These are phyloP conservation scores for Silurus asotus DNA, from an alignment of 2,113 vertebrate species.

Conservation along the genomic window DNA sequence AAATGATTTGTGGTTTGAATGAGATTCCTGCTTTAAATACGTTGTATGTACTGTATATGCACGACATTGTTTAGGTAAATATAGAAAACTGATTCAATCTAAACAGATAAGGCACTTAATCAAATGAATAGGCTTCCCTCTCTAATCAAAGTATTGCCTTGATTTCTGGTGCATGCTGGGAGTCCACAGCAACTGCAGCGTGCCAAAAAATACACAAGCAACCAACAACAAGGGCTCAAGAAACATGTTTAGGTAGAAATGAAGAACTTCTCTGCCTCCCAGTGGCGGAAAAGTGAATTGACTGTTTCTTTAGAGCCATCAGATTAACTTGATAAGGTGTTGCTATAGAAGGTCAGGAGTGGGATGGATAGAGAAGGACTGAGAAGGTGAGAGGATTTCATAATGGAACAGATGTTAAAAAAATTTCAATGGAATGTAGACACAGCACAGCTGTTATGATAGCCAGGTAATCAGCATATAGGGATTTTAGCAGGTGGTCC, in stretches of 20 bases:
- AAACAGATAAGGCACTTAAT: constrained; percentile 4
- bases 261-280: constrained; percentile 62
- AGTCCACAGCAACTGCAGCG: constrained; percentile 27
- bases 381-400: constrained; percentile 51
- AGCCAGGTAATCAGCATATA: constrained; percentile 19
- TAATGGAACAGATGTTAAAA: constrained; percentile 56
- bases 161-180: constrained; percentile 22
- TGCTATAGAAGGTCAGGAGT: not conserved
- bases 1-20: not conserved
- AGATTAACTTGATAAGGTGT: not conserved
- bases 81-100: constrained; percentile 1
- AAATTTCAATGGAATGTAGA: constrained; percentile 8
- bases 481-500: constrained; percentile 15
- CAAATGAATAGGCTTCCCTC: constrained; percentile 24
- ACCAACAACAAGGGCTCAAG: not conserved
- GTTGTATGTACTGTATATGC: not conserved
- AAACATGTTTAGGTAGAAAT: not conserved
- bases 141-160: constrained; percentile 39
- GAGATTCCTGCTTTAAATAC: not conserved
- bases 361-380: constrained; percentile 6
- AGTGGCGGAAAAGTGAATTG: constrained; percentile 38
- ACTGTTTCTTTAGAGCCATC: not conserved
- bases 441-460: constrained; percentile 47
- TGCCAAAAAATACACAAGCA: constrained; percentile 38
- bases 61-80: constrained; percentile 4